phyloP scores from a whole-genome alignment of 2,888 invertebrate species.

The Eupithecia exiguata region DNA sequence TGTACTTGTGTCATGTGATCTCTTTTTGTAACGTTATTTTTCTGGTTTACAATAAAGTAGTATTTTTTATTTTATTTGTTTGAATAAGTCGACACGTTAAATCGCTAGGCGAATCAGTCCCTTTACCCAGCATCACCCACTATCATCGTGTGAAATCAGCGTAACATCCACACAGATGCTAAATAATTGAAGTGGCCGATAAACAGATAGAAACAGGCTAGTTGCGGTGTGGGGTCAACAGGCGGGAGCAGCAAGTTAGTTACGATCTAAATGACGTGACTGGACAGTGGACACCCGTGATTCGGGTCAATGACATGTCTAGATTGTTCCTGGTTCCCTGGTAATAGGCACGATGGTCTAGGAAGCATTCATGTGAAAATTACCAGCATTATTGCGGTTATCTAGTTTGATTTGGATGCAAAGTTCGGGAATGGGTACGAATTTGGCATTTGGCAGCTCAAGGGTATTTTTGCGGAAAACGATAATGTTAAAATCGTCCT shows the following conservation, averaged over 20 bases:
- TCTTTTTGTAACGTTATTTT: too few relatives aligned
- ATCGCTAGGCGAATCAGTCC: not conserved
- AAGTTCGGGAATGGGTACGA: not conserved
- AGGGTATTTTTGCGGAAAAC: not conserved
- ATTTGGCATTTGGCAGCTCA: not conserved
- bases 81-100: too few relatives aligned
- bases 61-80: too few relatives aligned
- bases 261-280: slow-evolving; percentile 64
- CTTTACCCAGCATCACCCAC: not conserved
- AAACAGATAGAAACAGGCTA: slow-evolving; percentile 70
- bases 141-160: slow-evolving; percentile 29
- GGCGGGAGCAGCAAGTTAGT: slow-evolving; percentile 57
- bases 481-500: not conserved
- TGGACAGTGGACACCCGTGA: slow-evolving; percentile 66
- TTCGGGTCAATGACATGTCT: slow-evolving; percentile 72
- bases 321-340: slow-evolving; percentile 41
- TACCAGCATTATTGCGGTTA: not conserved
- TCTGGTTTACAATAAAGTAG: too few relatives aligned
- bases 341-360: slow-evolving; percentile 24
- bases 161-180: slow-evolving; percentile 52
- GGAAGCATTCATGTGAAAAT: not conserved
- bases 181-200: slow-evolving; percentile 47
- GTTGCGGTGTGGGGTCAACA: slow-evolving; percentile 74
- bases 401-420: not conserved
- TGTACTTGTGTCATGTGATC: too few relatives aligned